Evolutionary conservation across 2,797 vertebrate species (phyloP).

Genomic region (Harpagifer antarcticus): DNA sequence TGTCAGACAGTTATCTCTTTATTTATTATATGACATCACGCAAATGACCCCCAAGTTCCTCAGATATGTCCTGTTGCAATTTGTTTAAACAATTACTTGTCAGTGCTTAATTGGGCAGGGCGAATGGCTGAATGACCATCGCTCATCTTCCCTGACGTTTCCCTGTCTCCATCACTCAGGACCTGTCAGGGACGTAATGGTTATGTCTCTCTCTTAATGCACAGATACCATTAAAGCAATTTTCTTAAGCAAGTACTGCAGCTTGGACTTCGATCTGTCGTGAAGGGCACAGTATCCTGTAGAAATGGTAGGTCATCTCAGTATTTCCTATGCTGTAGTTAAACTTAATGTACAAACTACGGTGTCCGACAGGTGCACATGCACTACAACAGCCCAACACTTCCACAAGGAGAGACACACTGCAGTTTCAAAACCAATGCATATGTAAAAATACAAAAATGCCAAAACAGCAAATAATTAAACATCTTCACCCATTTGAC

Average conservation of each 20-base stretch:
- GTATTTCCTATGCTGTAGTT: constrained; percentile 7
- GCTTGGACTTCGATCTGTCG: constrained; percentile 43
- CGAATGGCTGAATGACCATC: constrained; percentile 62
- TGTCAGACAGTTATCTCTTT: constrained; percentile 72
- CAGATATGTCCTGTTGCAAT: constrained; percentile 70
- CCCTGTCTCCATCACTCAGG: constrained; percentile 33
- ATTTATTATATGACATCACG: constrained; percentile 73
- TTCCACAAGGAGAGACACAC: no score
- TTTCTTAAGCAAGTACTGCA: constrained; percentile 47
- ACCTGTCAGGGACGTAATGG: constrained; percentile 40
- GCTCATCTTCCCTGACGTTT: constrained; percentile 51
- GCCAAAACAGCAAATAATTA: no score
- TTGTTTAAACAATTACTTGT: constrained; percentile 76
- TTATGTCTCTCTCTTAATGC: constrained; percentile 54
- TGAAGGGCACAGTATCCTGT: neutral
- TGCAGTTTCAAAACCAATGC: no score
- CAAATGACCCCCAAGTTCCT: constrained; percentile 71
- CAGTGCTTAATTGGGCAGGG: constrained; percentile 76
- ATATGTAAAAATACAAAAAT: no score
- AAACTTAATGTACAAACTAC: neutral
- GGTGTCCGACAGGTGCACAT: no score
- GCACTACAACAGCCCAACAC: no score
- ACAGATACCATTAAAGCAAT: constrained; percentile 50
- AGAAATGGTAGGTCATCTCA: neutral
- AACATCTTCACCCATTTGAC: no score